These are phyloP conservation scores for Magallana gigas DNA, from an alignment of 1,140 invertebrate genomes.

Conservation along the genomic window DNA sequence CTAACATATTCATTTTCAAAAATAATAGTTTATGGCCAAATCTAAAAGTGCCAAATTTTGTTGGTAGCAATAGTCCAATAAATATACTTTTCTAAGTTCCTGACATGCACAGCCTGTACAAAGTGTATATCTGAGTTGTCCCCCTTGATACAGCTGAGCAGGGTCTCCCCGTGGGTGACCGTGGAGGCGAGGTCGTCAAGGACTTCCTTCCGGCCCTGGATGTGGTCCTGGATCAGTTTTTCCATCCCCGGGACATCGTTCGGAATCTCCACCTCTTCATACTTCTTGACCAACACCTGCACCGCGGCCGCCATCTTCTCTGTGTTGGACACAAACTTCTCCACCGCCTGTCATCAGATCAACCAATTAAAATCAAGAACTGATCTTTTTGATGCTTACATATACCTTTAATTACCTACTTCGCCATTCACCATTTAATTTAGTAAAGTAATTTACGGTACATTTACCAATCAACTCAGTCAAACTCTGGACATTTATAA, in stretches of 20 bases:
- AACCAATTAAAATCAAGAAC: too few species aligned
- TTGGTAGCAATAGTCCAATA: too few species aligned
- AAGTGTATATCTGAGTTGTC: slow-evolving; percentile 72
- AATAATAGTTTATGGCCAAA: too few species aligned
- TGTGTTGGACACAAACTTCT: slow-evolving; percentile 94
- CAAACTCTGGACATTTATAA: too few species aligned
- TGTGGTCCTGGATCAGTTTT: slow-evolving; percentile 73
- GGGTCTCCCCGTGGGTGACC: slow-evolving; percentile 89
- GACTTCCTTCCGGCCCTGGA: slow-evolving; percentile 82
- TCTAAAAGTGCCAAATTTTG: too few species aligned
- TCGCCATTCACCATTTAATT: too few species aligned
- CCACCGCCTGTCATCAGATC: slow-evolving; percentile 86
- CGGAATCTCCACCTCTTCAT: slow-evolving; percentile 89
- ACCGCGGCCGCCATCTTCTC: slow-evolving; percentile 90
- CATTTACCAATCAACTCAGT: too few species aligned
- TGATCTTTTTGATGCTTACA: too few species aligned
- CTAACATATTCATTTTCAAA: too few species aligned
- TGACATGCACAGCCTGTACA: slow-evolving; percentile 87
- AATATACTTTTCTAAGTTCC: slow-evolving; percentile 91
- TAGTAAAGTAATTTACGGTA: too few species aligned
- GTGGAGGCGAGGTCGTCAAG: slow-evolving; percentile 90
- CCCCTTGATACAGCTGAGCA: slow-evolving; percentile 82
- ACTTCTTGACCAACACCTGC: slow-evolving; percentile 81
- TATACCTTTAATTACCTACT: too few species aligned
- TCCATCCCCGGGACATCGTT: slow-evolving; percentile 87